Conservation (phyloP, 2,888 invertebrate genomes). For the Perizoma affinitatum region DNA sequence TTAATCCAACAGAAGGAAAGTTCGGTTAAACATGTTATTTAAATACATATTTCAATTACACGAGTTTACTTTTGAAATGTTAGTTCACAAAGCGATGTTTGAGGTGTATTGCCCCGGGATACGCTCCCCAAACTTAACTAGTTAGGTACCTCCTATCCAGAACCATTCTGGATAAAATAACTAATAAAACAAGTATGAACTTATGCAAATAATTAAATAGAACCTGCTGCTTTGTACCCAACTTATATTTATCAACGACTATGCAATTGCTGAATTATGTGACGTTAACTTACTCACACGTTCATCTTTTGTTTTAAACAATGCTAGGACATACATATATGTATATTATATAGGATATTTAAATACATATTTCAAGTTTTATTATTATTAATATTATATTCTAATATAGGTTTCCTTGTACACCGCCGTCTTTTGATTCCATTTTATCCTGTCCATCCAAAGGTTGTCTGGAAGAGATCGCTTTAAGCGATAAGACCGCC, state of each 20-base stretch:
- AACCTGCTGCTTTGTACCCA: neutral
- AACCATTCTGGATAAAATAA: conserved; percentile 50
- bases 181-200: conserved; percentile 45
- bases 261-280: too few relatives aligned
- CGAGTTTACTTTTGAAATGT: conserved; percentile 70
- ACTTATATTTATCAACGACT: neutral
- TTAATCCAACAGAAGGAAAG: conserved; percentile 10
- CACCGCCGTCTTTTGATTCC: too few relatives aligned
- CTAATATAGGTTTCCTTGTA: too few relatives aligned
- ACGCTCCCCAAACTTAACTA: conserved; percentile 56
- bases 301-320: too few relatives aligned
- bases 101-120: conserved; percentile 65
- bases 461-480: too few relatives aligned
- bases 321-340: too few relatives aligned
- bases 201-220: conserved; percentile 48
- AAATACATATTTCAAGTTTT: too few relatives aligned
- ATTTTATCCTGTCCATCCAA: too few relatives aligned
- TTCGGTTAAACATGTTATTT: conserved; percentile 58
- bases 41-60: conserved; percentile 78
- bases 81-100: conserved; percentile 72
- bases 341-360: too few relatives aligned
- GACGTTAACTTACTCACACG: too few relatives aligned
- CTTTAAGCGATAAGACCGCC: too few relatives aligned
- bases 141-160: conserved; percentile 44
- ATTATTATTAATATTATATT: too few relatives aligned